Percentiles rank a stretch among this genome's conserved stretches.
Conservation (phyloP, 1,140 invertebrate genomes). For the Trialeurodes vaporariorum region DNA sequence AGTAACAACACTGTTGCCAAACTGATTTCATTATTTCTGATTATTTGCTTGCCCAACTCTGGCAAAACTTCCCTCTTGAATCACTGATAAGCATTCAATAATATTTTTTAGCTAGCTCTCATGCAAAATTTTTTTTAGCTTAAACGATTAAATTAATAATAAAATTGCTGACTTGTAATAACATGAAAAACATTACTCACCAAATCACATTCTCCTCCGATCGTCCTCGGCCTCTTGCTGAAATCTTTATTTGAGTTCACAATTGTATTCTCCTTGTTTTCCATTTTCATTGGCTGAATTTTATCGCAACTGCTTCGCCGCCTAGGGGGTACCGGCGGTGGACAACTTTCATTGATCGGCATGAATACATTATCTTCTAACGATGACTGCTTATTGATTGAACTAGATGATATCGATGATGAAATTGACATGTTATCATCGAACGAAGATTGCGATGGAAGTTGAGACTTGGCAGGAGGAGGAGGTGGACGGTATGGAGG, state of each 20-base stretch:
- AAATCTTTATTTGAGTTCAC: slow-evolving; percentile 7
- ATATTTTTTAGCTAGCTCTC: too few species aligned
- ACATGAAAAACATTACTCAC: too few species aligned
- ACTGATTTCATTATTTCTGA: too few species aligned
- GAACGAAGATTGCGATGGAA: slow-evolving; percentile 14
- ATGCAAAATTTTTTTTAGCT: too few species aligned
- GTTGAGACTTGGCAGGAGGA: slow-evolving; percentile 19
- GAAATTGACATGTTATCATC: slow-evolving; percentile 3
- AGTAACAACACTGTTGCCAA: too few species aligned
- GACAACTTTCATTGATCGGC: neutral
- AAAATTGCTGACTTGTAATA: too few species aligned
- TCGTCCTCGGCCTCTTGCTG: slow-evolving; percentile 17
- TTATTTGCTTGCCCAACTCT: too few species aligned
- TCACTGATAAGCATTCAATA: too few species aligned
- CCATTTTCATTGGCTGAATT: slow-evolving; percentile 29
- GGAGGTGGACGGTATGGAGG: slow-evolving; percentile 48
- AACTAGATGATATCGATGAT: neutral
- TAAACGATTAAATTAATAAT: too few species aligned
- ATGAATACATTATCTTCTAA: too few species aligned
- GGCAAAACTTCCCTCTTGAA: too few species aligned
- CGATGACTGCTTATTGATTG: neutral
- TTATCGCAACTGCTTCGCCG: slow-evolving; percentile 39
- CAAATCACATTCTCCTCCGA: slow-evolving; percentile 12
- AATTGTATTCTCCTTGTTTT: slow-evolving; percentile 38
- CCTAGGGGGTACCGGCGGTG: slow-evolving; percentile 44